phyloP scores from a whole-genome alignment of 2,113 vertebrate genomes.

The Calypte anna region DNA sequence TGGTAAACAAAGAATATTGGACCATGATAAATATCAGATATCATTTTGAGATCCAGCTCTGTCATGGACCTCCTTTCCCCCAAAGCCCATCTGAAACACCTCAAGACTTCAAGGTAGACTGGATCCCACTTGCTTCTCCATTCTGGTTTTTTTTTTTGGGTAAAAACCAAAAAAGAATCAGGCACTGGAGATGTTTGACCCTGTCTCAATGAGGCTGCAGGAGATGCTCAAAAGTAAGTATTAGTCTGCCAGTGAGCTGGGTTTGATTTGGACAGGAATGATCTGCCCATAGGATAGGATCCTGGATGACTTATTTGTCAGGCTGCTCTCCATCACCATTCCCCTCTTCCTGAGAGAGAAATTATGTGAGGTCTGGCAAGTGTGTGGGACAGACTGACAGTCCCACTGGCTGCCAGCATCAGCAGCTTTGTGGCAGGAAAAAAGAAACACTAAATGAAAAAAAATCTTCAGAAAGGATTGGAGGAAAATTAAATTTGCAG shows the following conservation, averaged over 20 bases:
- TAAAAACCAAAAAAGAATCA: background rate
- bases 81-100: background rate
- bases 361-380: background rate
- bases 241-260: background rate
- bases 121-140: background rate
- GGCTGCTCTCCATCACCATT: background rate
- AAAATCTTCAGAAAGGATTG: background rate
- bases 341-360: background rate
- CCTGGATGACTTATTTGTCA: background rate
- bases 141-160: background rate
- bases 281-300: background rate
- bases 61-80: background rate
- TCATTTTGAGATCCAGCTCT: background rate
- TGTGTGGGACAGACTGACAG: background rate
- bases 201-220: background rate
- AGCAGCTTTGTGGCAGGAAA: background rate
- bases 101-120: background rate
- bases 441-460: background rate
- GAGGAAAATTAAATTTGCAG: background rate
- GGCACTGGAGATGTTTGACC: rapidly evolving
- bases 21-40: background rate
- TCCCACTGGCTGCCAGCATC: background rate
- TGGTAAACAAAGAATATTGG: background rate
- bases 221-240: rapidly evolving
- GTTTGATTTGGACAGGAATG: background rate